A percentile compares a stretch with the other conserved stretches of the same genome.
Evolutionary conservation across 2,888 invertebrate species (phyloP).

Genomic region (Sipha maydis): DNA sequence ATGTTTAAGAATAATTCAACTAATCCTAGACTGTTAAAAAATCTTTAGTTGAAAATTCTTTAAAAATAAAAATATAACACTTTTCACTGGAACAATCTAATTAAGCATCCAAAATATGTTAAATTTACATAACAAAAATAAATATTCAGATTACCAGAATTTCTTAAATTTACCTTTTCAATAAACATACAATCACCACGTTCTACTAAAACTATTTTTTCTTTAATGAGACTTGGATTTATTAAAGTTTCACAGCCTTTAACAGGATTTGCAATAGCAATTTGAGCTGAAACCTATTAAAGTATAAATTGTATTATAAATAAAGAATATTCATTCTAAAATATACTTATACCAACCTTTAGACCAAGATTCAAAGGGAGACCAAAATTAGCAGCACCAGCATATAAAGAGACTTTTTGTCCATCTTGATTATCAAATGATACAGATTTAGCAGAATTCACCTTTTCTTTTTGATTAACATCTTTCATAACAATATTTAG

Average conservation of each 20-base stretch:
- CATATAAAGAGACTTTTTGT: slow-evolving; percentile 47
- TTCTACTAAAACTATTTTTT: slow-evolving; percentile 85
- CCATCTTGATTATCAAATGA: slow-evolving; percentile 56
- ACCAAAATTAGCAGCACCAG: slow-evolving; percentile 57
- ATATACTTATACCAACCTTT: slow-evolving; percentile 20
- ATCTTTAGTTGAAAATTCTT: too few species aligned
- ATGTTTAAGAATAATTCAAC: too few species aligned
- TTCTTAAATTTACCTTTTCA: slow-evolving; percentile 75
- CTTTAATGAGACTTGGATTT: slow-evolving; percentile 73
- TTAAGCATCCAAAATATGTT: too few species aligned
- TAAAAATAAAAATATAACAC: too few species aligned
- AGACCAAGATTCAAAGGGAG: slow-evolving; percentile 50
- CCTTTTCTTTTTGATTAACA: slow-evolving; percentile 54
- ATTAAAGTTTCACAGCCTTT: slow-evolving; percentile 74
- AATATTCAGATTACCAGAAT: background rate
- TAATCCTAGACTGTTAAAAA: too few species aligned
- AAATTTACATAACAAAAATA: too few species aligned
- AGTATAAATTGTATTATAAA: background rate
- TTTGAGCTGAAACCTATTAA: slow-evolving; percentile 73
- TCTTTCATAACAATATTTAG: slow-evolving; percentile 56
- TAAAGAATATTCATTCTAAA: background rate
- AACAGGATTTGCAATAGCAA: slow-evolving; percentile 77
- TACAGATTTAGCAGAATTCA: slow-evolving; percentile 50
- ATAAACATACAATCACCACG: slow-evolving; percentile 96
- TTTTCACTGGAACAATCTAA: too few species aligned